Conservation (phyloP, 2,797 vertebrate genomes). For the Acanthurus lineatus region DNA sequence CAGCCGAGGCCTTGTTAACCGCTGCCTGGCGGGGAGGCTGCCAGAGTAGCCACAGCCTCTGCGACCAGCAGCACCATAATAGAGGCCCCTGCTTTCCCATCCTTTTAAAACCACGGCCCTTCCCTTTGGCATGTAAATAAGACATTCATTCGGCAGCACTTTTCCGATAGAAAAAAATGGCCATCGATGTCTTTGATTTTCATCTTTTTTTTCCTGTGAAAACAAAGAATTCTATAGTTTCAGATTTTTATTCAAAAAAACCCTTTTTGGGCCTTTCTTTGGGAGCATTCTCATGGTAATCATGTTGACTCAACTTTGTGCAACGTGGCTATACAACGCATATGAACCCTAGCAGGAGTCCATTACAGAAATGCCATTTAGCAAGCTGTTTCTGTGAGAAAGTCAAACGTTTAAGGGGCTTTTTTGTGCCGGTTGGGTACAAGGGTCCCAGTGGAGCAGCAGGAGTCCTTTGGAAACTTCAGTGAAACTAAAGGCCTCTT, state of each 20-base stretch:
- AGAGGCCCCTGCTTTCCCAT: conserved; percentile 89
- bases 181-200: conserved; percentile 94
- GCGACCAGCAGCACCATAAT: conserved; percentile 88
- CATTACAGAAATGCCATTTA: conserved; percentile 91
- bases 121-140: conserved; percentile 96
- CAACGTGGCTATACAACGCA: conserved; percentile 86
- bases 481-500: conserved; percentile 81
- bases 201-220: conserved; percentile 83
- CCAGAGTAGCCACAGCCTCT: conserved; percentile 77
- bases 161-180: conserved; percentile 91
- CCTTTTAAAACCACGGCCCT: conserved; percentile 87
- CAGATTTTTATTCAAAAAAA: conserved; percentile 88
- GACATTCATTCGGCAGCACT: conserved; percentile 93
- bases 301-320: conserved; percentile 90
- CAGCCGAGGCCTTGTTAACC: conserved; percentile 92
- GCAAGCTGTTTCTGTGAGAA: conserved; percentile 90
- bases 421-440: conserved; percentile 80
- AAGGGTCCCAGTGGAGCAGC: conserved; percentile 81
- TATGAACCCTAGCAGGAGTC: conserved; percentile 92
- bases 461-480: conserved; percentile 82
- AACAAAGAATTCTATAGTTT: conserved; percentile 95
- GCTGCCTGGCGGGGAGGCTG: conserved; percentile 90
- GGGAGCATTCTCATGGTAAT: conserved; percentile 89
- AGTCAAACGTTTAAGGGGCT: conserved; percentile 88
- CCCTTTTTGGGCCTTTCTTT: conserved; percentile 84